A percentile compares a stretch with the other conserved stretches of the same genome.
These are phyloP conservation scores for Tyrophagus putrescentiae DNA, from an alignment of 1,140 invertebrate genomes.

Conservation along the genomic window DNA sequence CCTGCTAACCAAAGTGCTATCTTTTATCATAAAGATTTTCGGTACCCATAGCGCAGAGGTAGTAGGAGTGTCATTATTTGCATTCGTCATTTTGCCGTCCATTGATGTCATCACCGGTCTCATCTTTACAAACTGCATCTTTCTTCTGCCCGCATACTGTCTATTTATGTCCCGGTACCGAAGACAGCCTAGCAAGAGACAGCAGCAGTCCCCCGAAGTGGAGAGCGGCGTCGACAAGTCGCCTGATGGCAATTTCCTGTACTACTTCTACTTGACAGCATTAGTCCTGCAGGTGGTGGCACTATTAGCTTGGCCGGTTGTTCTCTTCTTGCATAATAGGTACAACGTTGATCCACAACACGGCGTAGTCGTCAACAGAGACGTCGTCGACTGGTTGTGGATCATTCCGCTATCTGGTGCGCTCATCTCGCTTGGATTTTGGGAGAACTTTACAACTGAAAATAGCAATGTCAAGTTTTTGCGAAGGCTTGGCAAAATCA, in stretches of 20 bases:
- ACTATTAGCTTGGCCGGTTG: constrained; percentile 62
- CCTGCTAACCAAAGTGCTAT: constrained; percentile 30
- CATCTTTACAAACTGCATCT: constrained; percentile 84
- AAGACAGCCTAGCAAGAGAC: constrained; percentile 53
- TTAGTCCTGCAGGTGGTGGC: constrained; percentile 50
- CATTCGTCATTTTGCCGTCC: constrained; percentile 72
- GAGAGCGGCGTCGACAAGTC: no score
- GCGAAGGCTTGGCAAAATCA: constrained; percentile 56
- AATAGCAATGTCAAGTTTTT: constrained; percentile 44
- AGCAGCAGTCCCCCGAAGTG: no score
- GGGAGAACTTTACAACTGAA: constrained; percentile 68
- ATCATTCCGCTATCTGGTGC: constrained; percentile 64
- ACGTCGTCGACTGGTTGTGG: constrained; percentile 42
- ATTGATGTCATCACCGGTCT: constrained; percentile 78
- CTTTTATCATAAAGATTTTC: constrained; percentile 30
- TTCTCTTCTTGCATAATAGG: no score
- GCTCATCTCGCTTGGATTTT: constrained; percentile 78
- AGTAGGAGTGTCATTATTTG: constrained; percentile 61
- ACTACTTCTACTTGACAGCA: constrained; percentile 35
- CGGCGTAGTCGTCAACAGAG: no score
- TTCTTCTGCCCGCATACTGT: constrained; percentile 64
- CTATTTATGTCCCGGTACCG: constrained; percentile 58
- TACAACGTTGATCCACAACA: no score
- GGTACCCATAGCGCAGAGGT: constrained; percentile 72
- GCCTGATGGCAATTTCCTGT: no score